Evolutionary conservation across 2,888 invertebrate species (phyloP), one percentile per base, ranked within the genome.

Genomic region (Podabrus alpinus): DNA sequence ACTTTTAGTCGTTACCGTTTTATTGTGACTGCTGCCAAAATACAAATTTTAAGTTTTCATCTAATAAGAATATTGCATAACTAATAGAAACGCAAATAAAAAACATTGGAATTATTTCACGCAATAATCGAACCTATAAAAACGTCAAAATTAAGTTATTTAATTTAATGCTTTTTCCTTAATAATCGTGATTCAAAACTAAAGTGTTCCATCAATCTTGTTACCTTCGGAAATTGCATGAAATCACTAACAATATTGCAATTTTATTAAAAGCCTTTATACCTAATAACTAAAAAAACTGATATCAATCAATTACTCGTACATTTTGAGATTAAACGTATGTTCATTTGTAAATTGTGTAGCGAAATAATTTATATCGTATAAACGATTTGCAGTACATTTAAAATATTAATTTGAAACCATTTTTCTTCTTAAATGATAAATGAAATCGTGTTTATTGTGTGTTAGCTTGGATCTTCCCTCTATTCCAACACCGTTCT

Each of bases 381-480:
- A 45, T n/a, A n/a, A 45, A n/a, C 45, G 45, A 45, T 45, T 45
- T 45, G 45, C 45, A 45, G 45, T 45, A 45, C 45, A 45, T 45
- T 45, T 45, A 45, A 45, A 45, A 45, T 45, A 45, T 45, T 45
- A 45, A 45, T 45, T 45, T 45, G 45, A n/a, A 45, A n/a, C 45
- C 45, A 45, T 45, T 45, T 45, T 45, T 45, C 29, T 29, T n/a
- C 45, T 45, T 45, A 45, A 45, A 45, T 45, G 76, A 76, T 76
- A 76, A 76, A 76, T 71, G 71, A 76, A 72, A 76, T 75, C 75
- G 75, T 75, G 75, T 75, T 75, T 75, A 75, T 72, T 75, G 75
- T 74, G 74, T 74, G 64, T 69, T 74, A 77, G 64, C 59, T 62
- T 60, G 76, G 74, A 77, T 77, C 76, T 77, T 74, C 72, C 69